A percentile compares a stretch with the other conserved stretches of the same genome.
These are phyloP conservation scores for Drosophila lacteicornis DNA, from an alignment of 1,140 invertebrate species.

Conservation along the genomic window DNA sequence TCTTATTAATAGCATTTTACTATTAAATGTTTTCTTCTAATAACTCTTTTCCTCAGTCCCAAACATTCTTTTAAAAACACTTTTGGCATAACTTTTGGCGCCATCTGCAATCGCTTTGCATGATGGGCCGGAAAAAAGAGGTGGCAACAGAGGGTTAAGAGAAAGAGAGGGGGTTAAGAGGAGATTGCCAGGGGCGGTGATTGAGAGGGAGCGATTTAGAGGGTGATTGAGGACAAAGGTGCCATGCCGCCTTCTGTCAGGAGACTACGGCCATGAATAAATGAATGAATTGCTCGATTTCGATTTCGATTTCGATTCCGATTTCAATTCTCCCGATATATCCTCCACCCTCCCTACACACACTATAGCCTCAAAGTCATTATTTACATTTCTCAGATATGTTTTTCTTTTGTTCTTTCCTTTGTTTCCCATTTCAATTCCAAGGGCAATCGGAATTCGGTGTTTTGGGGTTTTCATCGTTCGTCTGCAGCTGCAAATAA, in stretches of 20 bases:
- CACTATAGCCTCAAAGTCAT: neutral
- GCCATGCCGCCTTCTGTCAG: constrained; percentile 10
- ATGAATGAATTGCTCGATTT: constrained; percentile 55
- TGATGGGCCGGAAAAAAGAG: neutral
- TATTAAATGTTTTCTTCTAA: no score
- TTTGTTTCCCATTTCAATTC: neutral
- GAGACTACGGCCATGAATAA: constrained; percentile 50
- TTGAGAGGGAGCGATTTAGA: constrained; percentile 1
- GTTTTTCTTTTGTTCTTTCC: neutral
- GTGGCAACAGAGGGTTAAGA: neutral
- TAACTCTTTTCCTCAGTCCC: neutral
- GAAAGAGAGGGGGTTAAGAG: neutral
- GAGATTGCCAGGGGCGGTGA: constrained; percentile 1
- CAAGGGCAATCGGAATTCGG: constrained; percentile 8
- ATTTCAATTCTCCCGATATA: neutral
- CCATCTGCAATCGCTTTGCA: constrained; percentile 21
- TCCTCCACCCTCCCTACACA: no score
- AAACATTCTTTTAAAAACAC: constrained; percentile 2
- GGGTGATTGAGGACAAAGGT: constrained; percentile 20
- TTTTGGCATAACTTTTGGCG: constrained; percentile 9
- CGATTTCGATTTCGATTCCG: constrained; percentile 28
- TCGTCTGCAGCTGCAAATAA: constrained; percentile 9
- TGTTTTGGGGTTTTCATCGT: constrained; percentile 2
- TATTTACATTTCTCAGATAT: neutral
- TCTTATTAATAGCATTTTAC: no score